A percentile compares a stretch with the other conserved stretches of the same genome.
Conservation (phyloP, 2,113 vertebrate genomes). For the Pachycephala philippinensis region DNA sequence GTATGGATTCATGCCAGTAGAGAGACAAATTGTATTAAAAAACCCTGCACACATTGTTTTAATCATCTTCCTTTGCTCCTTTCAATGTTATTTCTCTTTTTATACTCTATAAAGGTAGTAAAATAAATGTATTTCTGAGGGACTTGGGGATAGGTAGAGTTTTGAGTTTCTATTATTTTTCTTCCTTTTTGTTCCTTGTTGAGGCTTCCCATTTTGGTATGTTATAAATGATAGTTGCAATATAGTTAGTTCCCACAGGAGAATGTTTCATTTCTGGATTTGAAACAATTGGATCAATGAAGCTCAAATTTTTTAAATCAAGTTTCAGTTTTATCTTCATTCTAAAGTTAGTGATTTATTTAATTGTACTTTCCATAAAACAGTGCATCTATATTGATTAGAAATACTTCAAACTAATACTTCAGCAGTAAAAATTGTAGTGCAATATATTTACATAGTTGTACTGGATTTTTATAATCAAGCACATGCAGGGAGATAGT, state of each 20-base stretch:
- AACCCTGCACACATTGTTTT: accelerated
- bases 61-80: not conserved
- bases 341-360: not conserved
- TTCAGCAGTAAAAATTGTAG: not conserved
- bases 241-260: not conserved
- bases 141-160: not conserved
- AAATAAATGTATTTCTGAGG: not conserved
- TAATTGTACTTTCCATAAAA: not conserved
- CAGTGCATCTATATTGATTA: not conserved
- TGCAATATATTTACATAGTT: not conserved
- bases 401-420: not conserved
- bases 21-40: not conserved
- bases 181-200: not conserved
- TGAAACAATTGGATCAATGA: not conserved
- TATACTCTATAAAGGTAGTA: not conserved
- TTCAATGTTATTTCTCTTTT: not conserved
- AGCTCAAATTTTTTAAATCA: not conserved
- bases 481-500: not conserved
- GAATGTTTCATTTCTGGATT: not conserved
- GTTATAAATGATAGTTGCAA: not conserved
- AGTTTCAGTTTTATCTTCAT: not conserved
- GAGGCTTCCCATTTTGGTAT: not conserved
- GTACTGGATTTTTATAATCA: not conserved
- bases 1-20: not conserved
- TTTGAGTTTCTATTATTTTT: not conserved